These are phyloP conservation scores for Paramisgurnus dabryanus DNA, from an alignment of 2,113 vertebrate genomes.

Conservation along the genomic window DNA sequence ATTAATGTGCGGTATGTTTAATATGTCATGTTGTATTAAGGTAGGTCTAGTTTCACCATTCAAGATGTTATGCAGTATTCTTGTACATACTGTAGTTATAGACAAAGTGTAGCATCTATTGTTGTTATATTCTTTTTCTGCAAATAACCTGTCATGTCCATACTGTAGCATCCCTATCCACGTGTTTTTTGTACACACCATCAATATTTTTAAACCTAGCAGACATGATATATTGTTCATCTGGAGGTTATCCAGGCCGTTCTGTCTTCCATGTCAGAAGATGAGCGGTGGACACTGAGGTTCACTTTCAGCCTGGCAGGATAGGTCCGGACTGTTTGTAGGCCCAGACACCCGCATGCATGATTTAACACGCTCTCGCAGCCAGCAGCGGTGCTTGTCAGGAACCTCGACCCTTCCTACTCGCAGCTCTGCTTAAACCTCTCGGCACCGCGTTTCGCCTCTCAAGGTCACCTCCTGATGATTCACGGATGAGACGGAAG, in stretches of 20 bases:
- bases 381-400: slow-evolving; percentile 82
- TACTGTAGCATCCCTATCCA: background rate
- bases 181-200: background rate
- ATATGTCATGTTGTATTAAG: too few relatives aligned
- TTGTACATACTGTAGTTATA: too few relatives aligned
- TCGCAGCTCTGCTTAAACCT: slow-evolving; percentile 55
- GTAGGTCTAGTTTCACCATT: too few relatives aligned
- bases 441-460: slow-evolving; percentile 50
- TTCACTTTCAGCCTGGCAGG: slow-evolving; percentile 17
- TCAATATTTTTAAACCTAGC: background rate
- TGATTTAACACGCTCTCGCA: slow-evolving; percentile 91
- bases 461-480: slow-evolving; percentile 78
- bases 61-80: too few relatives aligned
- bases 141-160: background rate
- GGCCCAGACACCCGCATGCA: slow-evolving; percentile 86
- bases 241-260: background rate
- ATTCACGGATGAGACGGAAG: slow-evolving; percentile 77
- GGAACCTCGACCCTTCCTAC: slow-evolving; percentile 72
- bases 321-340: slow-evolving; percentile 57
- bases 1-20: too few relatives aligned
- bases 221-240: slow-evolving; percentile 2
- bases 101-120: too few relatives aligned
- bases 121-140: background rate
- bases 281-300: slow-evolving; percentile 10
- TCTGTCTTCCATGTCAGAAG: background rate